Percentiles rank a stretch among this genome's conserved stretches.
These are phyloP conservation scores for Acrocephalus arundinaceus DNA, from an alignment of 2,113 vertebrate species.

Conservation along the genomic window DNA sequence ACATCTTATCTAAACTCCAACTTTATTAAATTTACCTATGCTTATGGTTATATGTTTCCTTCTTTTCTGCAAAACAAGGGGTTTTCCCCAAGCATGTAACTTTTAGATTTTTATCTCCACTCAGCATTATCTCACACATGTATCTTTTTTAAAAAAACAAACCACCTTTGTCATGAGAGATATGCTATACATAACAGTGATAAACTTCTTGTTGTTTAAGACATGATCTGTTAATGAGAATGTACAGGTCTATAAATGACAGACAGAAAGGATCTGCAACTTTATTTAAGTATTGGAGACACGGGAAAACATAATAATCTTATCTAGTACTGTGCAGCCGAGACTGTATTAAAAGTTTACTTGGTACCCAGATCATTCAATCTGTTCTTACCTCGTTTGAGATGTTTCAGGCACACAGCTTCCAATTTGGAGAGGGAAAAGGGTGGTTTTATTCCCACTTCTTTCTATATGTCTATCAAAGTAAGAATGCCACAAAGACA, in stretches of 20 bases:
- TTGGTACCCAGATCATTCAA: not conserved
- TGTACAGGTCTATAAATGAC: not conserved
- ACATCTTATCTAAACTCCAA: not conserved
- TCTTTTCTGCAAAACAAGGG: not conserved
- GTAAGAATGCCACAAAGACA: not conserved
- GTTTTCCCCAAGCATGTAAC: not conserved
- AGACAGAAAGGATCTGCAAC: not conserved
- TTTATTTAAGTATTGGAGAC: not conserved
- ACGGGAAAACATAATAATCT: not conserved
- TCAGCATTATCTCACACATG: not conserved
- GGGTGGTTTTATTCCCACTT: not conserved
- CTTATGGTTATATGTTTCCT: not conserved
- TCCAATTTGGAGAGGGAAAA: not conserved
- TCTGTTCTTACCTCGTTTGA: not conserved
- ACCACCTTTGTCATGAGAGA: not conserved
- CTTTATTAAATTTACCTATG: not conserved
- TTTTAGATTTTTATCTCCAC: not conserved
- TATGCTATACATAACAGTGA: not conserved
- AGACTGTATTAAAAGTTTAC: not conserved
- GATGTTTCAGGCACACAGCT: not conserved
- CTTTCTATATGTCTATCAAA: not conserved
- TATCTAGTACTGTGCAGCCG: not conserved
- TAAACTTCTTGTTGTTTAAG: not conserved
- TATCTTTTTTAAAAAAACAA: not conserved
- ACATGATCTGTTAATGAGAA: not conserved